These are phyloP conservation scores for Cosmopolites sordidus DNA, from an alignment of 2,888 invertebrate species.

Conservation along the genomic window DNA sequence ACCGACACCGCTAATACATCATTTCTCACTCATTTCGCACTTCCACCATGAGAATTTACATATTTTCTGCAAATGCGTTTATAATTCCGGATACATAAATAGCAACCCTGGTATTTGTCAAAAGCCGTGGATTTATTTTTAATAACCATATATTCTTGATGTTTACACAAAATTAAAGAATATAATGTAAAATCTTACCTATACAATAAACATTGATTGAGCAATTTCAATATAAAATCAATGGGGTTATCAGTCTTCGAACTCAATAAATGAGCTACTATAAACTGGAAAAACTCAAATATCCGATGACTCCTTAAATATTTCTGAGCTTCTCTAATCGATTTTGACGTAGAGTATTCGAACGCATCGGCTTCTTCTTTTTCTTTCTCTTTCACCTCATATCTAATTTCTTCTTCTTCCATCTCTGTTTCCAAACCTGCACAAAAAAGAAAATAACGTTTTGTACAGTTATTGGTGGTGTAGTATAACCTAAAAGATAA, in stretches of 20 bases:
- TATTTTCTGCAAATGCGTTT: too few relatives aligned
- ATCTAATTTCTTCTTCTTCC: conserved; percentile 16
- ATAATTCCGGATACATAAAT: too few relatives aligned
- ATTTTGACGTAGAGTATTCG: conserved; percentile 30
- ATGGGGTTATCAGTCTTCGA: conserved; percentile 47
- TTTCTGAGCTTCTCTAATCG: conserved; percentile 42
- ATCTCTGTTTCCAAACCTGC: not conserved
- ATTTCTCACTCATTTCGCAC: too few relatives aligned
- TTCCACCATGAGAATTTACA: too few relatives aligned
- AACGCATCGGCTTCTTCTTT: conserved; percentile 22
- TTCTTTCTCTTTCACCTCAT: conserved; percentile 1
- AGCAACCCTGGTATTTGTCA: too few relatives aligned
- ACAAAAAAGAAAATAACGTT: not conserved
- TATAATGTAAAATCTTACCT: conserved; percentile 35
- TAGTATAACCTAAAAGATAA: conserved; percentile 39
- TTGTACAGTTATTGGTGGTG: not conserved
- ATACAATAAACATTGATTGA: conserved; percentile 49
- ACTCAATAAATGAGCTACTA: conserved; percentile 48
- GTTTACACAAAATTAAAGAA: too few relatives aligned
- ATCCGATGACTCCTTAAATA: conserved; percentile 47
- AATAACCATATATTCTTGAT: too few relatives aligned
- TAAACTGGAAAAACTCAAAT: conserved; percentile 49
- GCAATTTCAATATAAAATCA: conserved; percentile 45
- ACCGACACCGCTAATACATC: too few relatives aligned
- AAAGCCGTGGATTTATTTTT: too few relatives aligned